Percentiles rank a stretch among this genome's conserved stretches.
phyloP scores from a whole-genome alignment of 2,888 invertebrate genomes.

The Amiota communis region DNA sequence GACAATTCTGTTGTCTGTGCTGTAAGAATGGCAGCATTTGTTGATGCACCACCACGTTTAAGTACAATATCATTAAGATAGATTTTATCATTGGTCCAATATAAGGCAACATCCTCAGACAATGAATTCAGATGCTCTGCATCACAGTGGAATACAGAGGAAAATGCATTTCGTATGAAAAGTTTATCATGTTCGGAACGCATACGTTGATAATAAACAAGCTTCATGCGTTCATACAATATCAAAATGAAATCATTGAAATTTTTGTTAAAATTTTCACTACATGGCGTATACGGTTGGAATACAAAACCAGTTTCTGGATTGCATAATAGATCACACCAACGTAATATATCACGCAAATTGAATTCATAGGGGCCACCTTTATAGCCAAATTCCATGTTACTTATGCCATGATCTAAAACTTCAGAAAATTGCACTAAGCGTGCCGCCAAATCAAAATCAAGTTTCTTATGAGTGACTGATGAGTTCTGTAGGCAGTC shows the following conservation, averaged over 20 bases:
- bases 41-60: constrained; percentile 72
- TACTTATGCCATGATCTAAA: constrained; percentile 79
- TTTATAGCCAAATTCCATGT: constrained; percentile 82
- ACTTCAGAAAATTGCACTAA: constrained; percentile 87
- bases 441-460: constrained; percentile 76
- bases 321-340: constrained; percentile 85
- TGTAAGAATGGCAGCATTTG: constrained; percentile 53
- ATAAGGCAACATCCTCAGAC: constrained; percentile 76
- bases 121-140: constrained; percentile 67
- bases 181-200: constrained; percentile 83
- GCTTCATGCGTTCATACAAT: constrained; percentile 76
- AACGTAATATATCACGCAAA: constrained; percentile 92
- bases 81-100: constrained; percentile 77
- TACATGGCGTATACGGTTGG: constrained; percentile 12
- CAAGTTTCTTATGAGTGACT: background rate
- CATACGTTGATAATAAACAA: constrained; percentile 92
- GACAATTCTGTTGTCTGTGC: constrained; percentile 67
- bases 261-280: constrained; percentile 44
- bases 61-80: constrained; percentile 80
- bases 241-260: constrained; percentile 63
- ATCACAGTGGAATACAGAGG: constrained; percentile 74
- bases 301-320: constrained; percentile 65
- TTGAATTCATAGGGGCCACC: constrained; percentile 99
- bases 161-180: constrained; percentile 77
- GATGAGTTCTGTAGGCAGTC: background rate